These are phyloP conservation scores for Koerneria pararmatus DNA, from an alignment of 2,888 invertebrate genomes.

Conservation along the genomic window DNA sequence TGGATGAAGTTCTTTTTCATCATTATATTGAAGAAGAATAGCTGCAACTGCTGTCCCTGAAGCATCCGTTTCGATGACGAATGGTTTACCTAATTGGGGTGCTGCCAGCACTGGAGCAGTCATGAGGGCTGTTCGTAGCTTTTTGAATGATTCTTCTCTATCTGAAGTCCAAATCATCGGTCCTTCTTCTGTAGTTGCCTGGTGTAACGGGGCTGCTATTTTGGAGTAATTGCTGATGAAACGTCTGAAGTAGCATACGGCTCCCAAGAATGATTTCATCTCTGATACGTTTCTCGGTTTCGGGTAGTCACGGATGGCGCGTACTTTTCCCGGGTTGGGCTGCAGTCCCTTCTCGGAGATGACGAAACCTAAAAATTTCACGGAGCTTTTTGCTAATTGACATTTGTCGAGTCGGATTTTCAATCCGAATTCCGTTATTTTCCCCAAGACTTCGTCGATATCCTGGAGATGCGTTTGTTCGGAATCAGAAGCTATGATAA, in stretches of 20 bases:
- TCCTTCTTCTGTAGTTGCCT: slow-evolving; percentile 23
- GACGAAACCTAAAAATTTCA: slow-evolving; percentile 16
- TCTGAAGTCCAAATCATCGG: slow-evolving; percentile 25
- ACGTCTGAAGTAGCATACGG: slow-evolving; percentile 23
- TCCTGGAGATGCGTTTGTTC: slow-evolving; percentile 27
- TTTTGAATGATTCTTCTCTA: slow-evolving; percentile 19
- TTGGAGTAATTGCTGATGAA: slow-evolving; percentile 27
- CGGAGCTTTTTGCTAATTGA: not conserved
- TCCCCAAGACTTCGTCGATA: slow-evolving; percentile 25
- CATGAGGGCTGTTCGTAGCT: slow-evolving; percentile 20
- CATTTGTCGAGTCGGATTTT: slow-evolving; percentile 15
- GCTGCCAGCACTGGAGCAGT: slow-evolving; percentile 24
- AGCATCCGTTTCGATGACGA: slow-evolving; percentile 28
- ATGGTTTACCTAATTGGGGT: slow-evolving; percentile 22
- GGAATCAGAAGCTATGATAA: slow-evolving; percentile 17
- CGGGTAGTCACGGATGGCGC: slow-evolving; percentile 14
- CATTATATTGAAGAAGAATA: slow-evolving; percentile 24
- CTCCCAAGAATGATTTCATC: slow-evolving; percentile 25
- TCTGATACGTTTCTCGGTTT: slow-evolving; percentile 14
- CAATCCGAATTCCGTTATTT: slow-evolving; percentile 14
- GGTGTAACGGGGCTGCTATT: slow-evolving; percentile 22
- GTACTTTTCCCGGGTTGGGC: slow-evolving; percentile 9
- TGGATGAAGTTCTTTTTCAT: slow-evolving; percentile 9
- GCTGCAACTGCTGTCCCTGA: slow-evolving; percentile 26
- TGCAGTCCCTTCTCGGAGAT: slow-evolving; percentile 12